Evolutionary conservation across 2,888 invertebrate genomes (phyloP).

Genomic region (Rotaria macrura): DNA sequence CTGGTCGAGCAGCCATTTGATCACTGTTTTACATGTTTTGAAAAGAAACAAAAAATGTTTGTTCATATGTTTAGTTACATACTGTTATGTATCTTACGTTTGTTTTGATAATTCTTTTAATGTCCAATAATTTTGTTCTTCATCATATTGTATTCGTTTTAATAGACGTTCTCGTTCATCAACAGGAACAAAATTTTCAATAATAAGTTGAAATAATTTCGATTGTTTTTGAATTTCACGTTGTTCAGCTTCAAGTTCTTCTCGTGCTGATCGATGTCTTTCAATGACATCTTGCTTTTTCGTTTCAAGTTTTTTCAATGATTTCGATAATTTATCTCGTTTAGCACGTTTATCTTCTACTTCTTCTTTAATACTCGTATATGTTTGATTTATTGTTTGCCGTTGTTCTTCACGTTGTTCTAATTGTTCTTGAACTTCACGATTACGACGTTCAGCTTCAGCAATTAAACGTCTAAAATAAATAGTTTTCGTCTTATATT

Average conservation of each 20-base stretch:
- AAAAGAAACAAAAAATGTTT: not conserved
- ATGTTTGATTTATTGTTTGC: constrained; percentile 76
- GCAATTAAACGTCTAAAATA: constrained; percentile 35
- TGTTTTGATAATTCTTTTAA: constrained; percentile 46
- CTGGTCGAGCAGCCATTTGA: constrained; percentile 56
- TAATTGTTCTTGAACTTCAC: constrained; percentile 84
- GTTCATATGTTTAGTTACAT: too few relatives aligned
- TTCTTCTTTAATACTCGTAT: constrained; percentile 81
- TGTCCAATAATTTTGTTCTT: constrained; percentile 71
- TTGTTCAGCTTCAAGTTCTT: constrained; percentile 79
- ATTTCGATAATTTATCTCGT: constrained; percentile 60
- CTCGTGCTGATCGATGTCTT: constrained; percentile 77
- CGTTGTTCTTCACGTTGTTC: constrained; percentile 90
- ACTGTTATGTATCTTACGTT: constrained; percentile 41
- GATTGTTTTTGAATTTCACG: constrained; percentile 78
- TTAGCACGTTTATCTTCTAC: constrained; percentile 90
- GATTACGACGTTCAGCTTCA: constrained; percentile 53
- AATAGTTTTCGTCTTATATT: not conserved
- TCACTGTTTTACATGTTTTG: not conserved
- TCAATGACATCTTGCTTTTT: constrained; percentile 54
- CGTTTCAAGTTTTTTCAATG: constrained; percentile 34
- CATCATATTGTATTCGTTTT: constrained; percentile 66
- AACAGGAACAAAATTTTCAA: constrained; percentile 50
- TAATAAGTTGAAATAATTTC: constrained; percentile 64
- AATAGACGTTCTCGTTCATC: constrained; percentile 67